These are phyloP conservation scores for Falcaria lacertinaria DNA, from an alignment of 2,888 invertebrate species.

Conservation along the genomic window DNA sequence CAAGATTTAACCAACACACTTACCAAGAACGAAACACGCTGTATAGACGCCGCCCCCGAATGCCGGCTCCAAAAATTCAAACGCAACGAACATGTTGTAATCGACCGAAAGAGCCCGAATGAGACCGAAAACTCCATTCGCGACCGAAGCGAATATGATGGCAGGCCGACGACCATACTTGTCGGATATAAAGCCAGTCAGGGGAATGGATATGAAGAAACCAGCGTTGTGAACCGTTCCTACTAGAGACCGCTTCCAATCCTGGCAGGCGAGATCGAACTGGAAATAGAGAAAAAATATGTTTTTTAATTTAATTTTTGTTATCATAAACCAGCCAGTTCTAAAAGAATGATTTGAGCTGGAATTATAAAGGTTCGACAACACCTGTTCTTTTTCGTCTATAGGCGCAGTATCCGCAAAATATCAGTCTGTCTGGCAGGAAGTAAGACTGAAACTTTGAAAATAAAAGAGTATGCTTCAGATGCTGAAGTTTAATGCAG, in stretches of 20 bases:
- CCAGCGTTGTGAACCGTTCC: conserved; percentile 88
- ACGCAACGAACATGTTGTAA: conserved; percentile 79
- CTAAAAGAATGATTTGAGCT: too few relatives aligned
- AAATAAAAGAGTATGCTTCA: too few relatives aligned
- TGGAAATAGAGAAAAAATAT: conserved; percentile 44
- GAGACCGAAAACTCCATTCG: conserved; percentile 77
- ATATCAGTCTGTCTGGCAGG: too few relatives aligned
- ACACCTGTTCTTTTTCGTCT: too few relatives aligned
- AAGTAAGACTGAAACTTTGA: too few relatives aligned
- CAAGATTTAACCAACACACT: too few relatives aligned
- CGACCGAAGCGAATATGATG: conserved; percentile 76
- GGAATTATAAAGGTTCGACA: too few relatives aligned
- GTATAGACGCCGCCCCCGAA: conserved; percentile 80
- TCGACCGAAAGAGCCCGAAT: conserved; percentile 78
- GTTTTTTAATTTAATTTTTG: too few relatives aligned
- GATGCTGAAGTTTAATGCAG: too few relatives aligned
- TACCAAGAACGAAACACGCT: conserved; percentile 81
- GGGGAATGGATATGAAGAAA: conserved; percentile 85
- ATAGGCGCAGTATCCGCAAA: too few relatives aligned
- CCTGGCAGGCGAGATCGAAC: conserved; percentile 83
- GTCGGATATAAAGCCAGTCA: conserved; percentile 86
- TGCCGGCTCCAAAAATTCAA: conserved; percentile 81
- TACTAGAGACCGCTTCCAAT: conserved; percentile 87
- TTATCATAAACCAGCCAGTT: too few relatives aligned
- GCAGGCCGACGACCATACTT: conserved; percentile 82